Base-by-base conservation (phyloP, 2,797 vertebrate species). In the Tachyglossus aculeatus region DNA sequence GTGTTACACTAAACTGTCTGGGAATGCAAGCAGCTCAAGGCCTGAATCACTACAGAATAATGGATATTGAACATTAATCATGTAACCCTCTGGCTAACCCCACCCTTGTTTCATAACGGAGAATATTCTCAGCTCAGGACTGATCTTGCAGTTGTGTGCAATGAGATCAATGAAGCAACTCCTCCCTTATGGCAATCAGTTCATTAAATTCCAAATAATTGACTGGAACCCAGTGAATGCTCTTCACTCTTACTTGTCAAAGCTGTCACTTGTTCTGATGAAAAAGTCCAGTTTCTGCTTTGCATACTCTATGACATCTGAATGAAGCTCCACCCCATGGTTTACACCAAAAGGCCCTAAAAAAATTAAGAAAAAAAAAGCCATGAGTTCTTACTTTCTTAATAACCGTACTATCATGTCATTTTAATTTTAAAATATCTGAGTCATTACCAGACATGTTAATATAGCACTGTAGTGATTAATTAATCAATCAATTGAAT, bases 331-430 rank as follows among this genome's bases (percentile, higher is more conserved):
- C 43, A 99, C 94, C 0, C 98, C 98, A 0, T 99, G 98, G 80
- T 99, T 99, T 36, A 98, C 92, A 16, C 97, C 98, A 72, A 97
- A 97, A 4, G 98, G 96, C 82, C 97, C 98, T 99, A 84, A n/a
- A 77, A 67, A 36, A 4, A 61, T 52, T 65, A 5, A 77, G 38
- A 77, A 4, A 1, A 55, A 70, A 38, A n/a, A 65, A 52, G 37
- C 0, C 25, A 10, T 31, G 37, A 47, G 18, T 5, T 54, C 12
- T 36, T 19, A 32, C 39, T 32, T 10, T 18, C 6, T 48, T 32
- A n/a, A 10, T n/a, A n/a, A n/a, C 22, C 47, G 9, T 48, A 32
- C 29, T 55, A 32, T 68, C 50, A 27, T 34, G n/a, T 48, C 27
- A 22, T 21, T 21, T 13, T 51, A 21, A 36, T 6, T 36, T 6